These are phyloP conservation scores for Nephila pilipes DNA, from an alignment of 1,140 invertebrate species.

Conservation along the genomic window DNA sequence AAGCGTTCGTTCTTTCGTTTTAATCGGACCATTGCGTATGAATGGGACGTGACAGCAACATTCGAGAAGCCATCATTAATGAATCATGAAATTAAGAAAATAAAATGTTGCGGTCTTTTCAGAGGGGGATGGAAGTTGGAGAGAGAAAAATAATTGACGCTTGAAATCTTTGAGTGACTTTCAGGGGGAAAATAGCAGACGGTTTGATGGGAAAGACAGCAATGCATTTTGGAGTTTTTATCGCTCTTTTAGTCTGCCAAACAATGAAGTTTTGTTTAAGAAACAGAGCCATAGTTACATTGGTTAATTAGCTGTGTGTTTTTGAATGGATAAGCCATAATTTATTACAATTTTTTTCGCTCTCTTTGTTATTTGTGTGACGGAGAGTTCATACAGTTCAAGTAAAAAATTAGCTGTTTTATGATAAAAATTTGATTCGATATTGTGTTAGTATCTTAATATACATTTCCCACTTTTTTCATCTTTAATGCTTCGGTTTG, in stretches of 20 bases:
- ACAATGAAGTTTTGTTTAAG: neutral
- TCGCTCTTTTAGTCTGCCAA: constrained; percentile 16
- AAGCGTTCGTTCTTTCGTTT: constrained; percentile 1
- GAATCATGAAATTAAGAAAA: constrained; percentile 52
- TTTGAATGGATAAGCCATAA: neutral
- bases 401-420: too few species aligned
- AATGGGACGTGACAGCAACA: constrained; percentile 42
- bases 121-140: neutral
- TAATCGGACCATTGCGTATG: constrained; percentile 50
- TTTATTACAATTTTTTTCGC: too few species aligned
- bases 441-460: too few species aligned
- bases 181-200: constrained; percentile 30
- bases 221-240: constrained; percentile 9
- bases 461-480: too few species aligned
- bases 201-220: neutral
- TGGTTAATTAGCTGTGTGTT: neutral
- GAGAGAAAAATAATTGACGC: constrained; percentile 41
- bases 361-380: too few species aligned
- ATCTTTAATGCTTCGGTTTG: too few species aligned
- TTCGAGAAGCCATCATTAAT: constrained; percentile 46
- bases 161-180: constrained; percentile 52
- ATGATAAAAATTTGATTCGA: too few species aligned
- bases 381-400: too few species aligned
- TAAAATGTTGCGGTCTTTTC: constrained; percentile 55
- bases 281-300: neutral